A percentile compares a stretch with the other conserved stretches of the same genome.
phyloP scores from a whole-genome alignment of 2,888 invertebrate species.

The Zygothrica quintamaculata region DNA sequence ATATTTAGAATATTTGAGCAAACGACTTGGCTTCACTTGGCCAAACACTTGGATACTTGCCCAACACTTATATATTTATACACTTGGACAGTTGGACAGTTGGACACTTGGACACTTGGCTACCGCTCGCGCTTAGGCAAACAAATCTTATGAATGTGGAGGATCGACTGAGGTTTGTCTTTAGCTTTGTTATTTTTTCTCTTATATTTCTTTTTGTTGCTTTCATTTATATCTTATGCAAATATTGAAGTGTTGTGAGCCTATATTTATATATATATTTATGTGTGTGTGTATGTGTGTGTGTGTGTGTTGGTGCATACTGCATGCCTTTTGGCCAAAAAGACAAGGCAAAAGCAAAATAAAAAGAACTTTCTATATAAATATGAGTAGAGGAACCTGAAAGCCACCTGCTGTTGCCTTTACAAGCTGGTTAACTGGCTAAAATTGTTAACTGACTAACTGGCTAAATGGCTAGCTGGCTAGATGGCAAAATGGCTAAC shows the following conservation, averaged over 20 bases:
- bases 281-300: slow-evolving; percentile 13
- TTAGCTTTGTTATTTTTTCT: no score
- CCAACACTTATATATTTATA: no score
- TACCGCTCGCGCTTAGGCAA: slow-evolving; percentile 71
- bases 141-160: slow-evolving; percentile 67
- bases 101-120: slow-evolving; percentile 59
- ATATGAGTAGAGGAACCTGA: slow-evolving; percentile 59
- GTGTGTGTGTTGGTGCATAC: slow-evolving; percentile 44
- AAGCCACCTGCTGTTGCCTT: slow-evolving; percentile 71
- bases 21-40: slow-evolving; percentile 33
- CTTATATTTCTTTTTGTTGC: slow-evolving; percentile 2
- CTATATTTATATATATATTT: slow-evolving; percentile 60
- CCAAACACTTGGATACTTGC: slow-evolving; percentile 57
- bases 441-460: background rate
- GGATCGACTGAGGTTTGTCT: no score
- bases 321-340: slow-evolving; percentile 45
- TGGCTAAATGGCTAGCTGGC: background rate
- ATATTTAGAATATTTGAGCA: slow-evolving; percentile 76
- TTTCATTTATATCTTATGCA: slow-evolving; percentile 52
- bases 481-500: no score
- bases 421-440: slow-evolving; percentile 16
- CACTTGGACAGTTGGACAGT: slow-evolving; percentile 30
- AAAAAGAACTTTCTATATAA: slow-evolving; percentile 68
- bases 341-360: slow-evolving; percentile 19
- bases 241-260: slow-evolving; percentile 73